A percentile compares a stretch with the other conserved stretches of the same genome.
These are phyloP conservation scores for Oeneis ivallda DNA, from an alignment of 2,888 invertebrate species.

Conservation along the genomic window DNA sequence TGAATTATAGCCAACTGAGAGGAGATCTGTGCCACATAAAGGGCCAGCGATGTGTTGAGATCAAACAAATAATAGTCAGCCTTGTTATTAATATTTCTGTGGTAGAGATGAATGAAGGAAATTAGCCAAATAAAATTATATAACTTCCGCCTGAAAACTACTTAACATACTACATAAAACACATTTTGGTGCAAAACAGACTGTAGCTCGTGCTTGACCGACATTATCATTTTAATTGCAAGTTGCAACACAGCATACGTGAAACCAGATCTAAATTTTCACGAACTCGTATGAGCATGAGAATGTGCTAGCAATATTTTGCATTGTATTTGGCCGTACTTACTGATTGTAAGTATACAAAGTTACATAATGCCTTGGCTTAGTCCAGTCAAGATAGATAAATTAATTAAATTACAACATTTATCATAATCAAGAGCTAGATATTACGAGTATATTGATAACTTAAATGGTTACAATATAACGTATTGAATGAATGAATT, in stretches of 20 bases:
- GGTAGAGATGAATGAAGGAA: no score
- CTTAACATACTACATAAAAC: not conserved
- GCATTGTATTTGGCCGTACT: not conserved
- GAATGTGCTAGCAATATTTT: not conserved
- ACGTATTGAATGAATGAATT: no score
- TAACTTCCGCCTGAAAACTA: no score
- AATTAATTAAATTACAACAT: not conserved
- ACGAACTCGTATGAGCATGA: not conserved
- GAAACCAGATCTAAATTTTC: not conserved
- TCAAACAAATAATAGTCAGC: no score
- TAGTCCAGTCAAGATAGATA: not conserved
- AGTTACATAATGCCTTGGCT: not conserved
- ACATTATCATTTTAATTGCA: conserved; percentile 5
- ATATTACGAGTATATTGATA: no score
- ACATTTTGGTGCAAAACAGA: not conserved
- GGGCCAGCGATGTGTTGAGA: no score
- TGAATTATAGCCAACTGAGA: no score
- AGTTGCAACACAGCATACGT: not conserved
- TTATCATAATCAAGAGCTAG: not conserved
- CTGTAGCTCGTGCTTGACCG: not conserved
- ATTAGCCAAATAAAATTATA: no score
- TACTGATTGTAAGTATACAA: not conserved
- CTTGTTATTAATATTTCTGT: no score
- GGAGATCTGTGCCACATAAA: no score
- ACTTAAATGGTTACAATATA: no score